Percentiles rank a stretch among this genome's conserved stretches.
These are phyloP conservation scores for Cynocephalus volans DNA, from an alignment of 2,113 vertebrate genomes.

Conservation along the genomic window DNA sequence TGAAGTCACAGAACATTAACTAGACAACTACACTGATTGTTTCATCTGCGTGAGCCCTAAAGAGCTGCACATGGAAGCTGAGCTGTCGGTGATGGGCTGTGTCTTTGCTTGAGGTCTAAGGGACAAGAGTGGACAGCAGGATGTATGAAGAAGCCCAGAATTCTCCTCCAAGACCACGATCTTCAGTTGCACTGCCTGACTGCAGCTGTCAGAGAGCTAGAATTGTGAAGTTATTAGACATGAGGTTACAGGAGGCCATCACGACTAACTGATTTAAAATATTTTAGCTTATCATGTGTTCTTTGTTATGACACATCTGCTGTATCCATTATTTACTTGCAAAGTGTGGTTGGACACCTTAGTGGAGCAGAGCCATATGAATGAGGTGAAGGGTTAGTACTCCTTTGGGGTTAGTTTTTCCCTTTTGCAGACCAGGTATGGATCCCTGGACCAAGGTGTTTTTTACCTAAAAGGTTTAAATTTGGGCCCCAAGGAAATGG, in stretches of 20 bases:
- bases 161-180: not conserved
- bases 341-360: not conserved
- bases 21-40: no score
- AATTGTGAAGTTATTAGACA: not conserved
- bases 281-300: not conserved
- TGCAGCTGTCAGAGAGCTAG: not conserved
- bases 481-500: not conserved
- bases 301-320: not conserved
- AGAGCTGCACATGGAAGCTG: not conserved
- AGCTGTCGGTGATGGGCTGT: not conserved
- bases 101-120: not conserved
- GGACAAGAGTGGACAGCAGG: not conserved
- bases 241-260: not conserved
- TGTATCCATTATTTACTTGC: not conserved
- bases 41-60: not conserved
- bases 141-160: not conserved
- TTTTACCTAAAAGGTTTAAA: not conserved
- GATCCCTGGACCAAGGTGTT: not conserved
- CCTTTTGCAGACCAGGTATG: not conserved
- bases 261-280: not conserved
- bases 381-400: not conserved
- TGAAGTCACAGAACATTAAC: not conserved
- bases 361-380: not conserved
- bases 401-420: not conserved
- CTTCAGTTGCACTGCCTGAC: not conserved